phyloP scores from a whole-genome alignment of 2,113 vertebrate genomes.

The Grus americana region DNA sequence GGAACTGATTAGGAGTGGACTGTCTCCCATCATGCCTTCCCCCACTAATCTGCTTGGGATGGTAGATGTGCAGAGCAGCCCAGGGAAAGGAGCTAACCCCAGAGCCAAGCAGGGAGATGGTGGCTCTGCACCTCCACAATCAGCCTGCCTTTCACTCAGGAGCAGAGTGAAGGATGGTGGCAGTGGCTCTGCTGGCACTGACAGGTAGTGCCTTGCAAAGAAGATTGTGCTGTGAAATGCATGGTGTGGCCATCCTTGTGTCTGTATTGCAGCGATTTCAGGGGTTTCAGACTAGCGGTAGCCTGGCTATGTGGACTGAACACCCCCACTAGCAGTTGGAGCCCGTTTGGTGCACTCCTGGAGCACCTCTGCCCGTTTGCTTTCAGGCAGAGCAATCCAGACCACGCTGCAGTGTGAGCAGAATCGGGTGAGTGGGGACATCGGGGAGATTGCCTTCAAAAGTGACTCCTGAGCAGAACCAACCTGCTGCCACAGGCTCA shows the following conservation, averaged over 20 bases:
- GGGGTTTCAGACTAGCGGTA: neutral
- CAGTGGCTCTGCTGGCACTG: neutral
- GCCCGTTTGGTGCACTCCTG: neutral
- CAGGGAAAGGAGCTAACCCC: neutral
- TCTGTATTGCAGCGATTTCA: neutral
- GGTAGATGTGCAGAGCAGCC: neutral
- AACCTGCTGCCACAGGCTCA: neutral
- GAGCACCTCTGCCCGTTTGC: neutral
- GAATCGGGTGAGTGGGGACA: neutral
- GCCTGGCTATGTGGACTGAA: neutral
- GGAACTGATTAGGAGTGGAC: slow-evolving; percentile 20
- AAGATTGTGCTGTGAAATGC: neutral
- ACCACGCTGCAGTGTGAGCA: neutral
- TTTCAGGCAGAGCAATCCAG: neutral
- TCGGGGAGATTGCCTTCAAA: neutral
- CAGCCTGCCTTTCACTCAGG: no score
- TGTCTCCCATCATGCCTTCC: neutral
- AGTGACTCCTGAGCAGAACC: neutral
- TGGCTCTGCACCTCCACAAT: neutral
- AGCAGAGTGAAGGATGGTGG: neutral
- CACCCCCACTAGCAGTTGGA: neutral
- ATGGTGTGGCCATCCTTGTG: accelerated
- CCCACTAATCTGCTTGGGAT: neutral
- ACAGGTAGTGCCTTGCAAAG: neutral
- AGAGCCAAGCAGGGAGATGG: accelerated